Base-by-base conservation (phyloP, 1,140 invertebrate species). In the Nasonia vitripennis region DNA sequence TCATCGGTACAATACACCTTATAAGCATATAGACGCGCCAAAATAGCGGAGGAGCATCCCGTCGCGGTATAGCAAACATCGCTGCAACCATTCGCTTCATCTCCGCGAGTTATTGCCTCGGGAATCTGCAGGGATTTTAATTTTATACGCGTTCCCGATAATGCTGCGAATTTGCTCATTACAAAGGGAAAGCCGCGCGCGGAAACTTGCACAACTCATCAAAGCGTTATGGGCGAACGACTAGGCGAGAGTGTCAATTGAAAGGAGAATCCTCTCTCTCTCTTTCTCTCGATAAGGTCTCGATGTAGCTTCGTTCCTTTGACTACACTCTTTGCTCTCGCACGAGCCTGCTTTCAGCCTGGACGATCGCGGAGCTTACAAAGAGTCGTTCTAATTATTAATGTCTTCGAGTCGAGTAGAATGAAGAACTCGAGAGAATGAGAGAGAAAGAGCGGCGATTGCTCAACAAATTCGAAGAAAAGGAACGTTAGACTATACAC, bases 321-420 rank as follows among this genome's bases (percentile, higher is more conserved):
- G 27, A 10, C 1, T 55, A 45, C 41, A 45, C 41, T 78, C 7
- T 71, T 71, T 11, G 27, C 14, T 31, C 31, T 6, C n/a, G n/a
- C 20, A 6, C 67, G 23, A 68, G 70, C 31, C 10, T 11, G n/a
- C 62, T 71, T 74, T 74, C 11, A 31, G 2, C 11, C 31, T 37
- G 71, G 27, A 37, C 9, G 27, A 37, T 1, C 14, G 10, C 51
- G 51, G 12, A 4, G 12, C 51, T 73, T 17, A 5, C 71, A 75
- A 31, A 77, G 45, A 77, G 74, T 3, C 23, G n/a, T 77, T 77
- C 17, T 77, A 77, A 77, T 68, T 80, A 80, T 70, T 27, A 70
- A 80, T 80, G 67, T 27, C 41, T 45, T 34, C 11, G 23, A 81
- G 68, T 81, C 41, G 10, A 23, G 7, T 6, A 23, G 31, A 51